Conservation (phyloP, 2,797 vertebrate genomes). For the Mareca penelope region DNA sequence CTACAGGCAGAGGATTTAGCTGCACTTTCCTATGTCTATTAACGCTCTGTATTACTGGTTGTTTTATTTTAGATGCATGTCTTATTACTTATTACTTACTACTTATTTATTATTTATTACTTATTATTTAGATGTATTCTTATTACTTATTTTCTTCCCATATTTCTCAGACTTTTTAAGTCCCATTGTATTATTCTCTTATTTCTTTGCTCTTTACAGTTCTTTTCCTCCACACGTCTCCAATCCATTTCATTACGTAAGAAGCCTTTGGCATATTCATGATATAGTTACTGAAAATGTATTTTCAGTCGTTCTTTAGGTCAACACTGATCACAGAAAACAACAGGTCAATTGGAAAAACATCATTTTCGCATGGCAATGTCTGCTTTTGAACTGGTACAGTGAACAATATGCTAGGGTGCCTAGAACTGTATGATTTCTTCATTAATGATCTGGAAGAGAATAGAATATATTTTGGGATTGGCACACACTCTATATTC, state of each 20-base stretch:
- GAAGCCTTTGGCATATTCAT: background rate
- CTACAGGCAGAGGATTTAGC: background rate
- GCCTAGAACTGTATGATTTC: background rate
- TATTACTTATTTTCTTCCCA: background rate
- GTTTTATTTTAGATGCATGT: background rate
- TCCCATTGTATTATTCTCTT: background rate
- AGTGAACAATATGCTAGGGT: background rate
- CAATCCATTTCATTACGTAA: background rate
- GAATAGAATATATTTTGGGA: background rate
- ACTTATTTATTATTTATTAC: background rate
- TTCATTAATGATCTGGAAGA: background rate
- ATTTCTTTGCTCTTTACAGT: background rate
- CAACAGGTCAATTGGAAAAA: background rate
- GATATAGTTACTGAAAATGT: background rate
- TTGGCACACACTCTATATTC: background rate
- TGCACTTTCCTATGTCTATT: background rate
- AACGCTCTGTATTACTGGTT: background rate
- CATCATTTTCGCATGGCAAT: background rate
- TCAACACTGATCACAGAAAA: background rate
- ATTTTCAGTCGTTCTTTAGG: background rate
- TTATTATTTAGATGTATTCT: background rate
- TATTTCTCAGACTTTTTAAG: background rate
- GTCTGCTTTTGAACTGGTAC: background rate
- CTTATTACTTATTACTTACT: background rate
- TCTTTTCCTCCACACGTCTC: background rate